These are phyloP conservation scores for Sorex maritimensis DNA, from an alignment of 2,797 vertebrate species.

Conservation along the genomic window DNA sequence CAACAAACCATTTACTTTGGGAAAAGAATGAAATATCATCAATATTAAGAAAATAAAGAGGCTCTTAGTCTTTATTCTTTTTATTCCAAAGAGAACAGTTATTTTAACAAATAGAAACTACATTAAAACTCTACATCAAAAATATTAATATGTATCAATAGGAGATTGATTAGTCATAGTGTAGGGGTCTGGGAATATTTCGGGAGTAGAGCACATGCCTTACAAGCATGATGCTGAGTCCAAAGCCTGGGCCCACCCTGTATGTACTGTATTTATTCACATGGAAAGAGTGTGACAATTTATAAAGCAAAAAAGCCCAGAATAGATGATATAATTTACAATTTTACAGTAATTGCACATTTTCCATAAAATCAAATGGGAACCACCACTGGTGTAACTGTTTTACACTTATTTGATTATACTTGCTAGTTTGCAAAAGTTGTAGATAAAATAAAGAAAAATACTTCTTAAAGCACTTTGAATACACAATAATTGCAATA, in stretches of 20 bases:
- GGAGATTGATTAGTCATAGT: too few relatives aligned
- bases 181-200: too few relatives aligned
- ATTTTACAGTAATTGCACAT: conserved; percentile 32
- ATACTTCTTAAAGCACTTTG: conserved; percentile 29
- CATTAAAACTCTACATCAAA: too few relatives aligned
- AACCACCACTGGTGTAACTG: background rate
- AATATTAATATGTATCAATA: too few relatives aligned
- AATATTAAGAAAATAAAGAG: background rate
- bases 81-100: background rate
- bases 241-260: too few relatives aligned
- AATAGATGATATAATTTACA: background rate
- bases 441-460: conserved; percentile 24
- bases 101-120: too few relatives aligned
- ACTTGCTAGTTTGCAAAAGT: conserved; percentile 58
- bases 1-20: background rate
- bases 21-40: conserved; percentile 8
- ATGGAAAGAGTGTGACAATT: background rate
- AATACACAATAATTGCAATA: background rate
- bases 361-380: conserved; percentile 57
- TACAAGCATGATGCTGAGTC: too few relatives aligned
- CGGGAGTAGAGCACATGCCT: too few relatives aligned
- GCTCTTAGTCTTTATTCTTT: background rate
- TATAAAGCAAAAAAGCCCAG: conserved; percentile 48
- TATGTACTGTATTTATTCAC: conserved; percentile 10
- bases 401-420: conserved; percentile 35